These are phyloP conservation scores for Brachirus orientalis DNA, from an alignment of 2,113 vertebrate genomes.

Conservation along the genomic window DNA sequence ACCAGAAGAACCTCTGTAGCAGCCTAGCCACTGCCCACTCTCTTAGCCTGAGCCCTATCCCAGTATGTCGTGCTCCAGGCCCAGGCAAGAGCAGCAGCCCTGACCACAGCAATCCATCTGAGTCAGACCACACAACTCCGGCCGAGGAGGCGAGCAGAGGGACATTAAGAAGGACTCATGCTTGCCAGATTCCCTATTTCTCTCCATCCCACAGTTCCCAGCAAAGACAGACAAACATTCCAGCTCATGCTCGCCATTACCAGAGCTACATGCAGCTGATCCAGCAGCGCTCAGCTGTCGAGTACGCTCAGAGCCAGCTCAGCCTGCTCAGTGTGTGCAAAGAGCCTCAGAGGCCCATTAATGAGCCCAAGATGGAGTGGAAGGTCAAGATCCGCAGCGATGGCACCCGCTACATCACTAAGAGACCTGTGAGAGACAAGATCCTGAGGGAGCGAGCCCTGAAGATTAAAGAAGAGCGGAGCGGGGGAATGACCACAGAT, in stretches of 20 bases:
- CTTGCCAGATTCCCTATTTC: conserved; percentile 85
- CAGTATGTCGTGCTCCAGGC: conserved; percentile 72
- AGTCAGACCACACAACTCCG: conserved; percentile 73
- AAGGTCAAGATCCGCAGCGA: conserved; percentile 97
- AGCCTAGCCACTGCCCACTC: conserved; percentile 67
- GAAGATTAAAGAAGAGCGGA: conserved; percentile 96
- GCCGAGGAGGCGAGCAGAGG: conserved; percentile 75
- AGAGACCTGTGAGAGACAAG: conserved; percentile 93
- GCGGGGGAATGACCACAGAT: conserved; percentile 93
- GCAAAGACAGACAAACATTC: conserved; percentile 87
- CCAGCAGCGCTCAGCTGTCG: conserved; percentile 94
- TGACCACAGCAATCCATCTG: conserved; percentile 78
- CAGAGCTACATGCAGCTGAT: conserved; percentile 98
- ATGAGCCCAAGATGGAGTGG: conserved; percentile 95
- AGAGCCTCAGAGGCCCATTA: conserved; percentile 80
- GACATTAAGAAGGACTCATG: conserved; percentile 67
- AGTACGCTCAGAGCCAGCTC: conserved; percentile 94
- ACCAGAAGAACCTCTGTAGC: conserved; percentile 90
- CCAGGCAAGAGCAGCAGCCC: conserved; percentile 78
- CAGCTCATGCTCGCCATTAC: conserved; percentile 92
- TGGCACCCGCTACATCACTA: conserved; percentile 95
- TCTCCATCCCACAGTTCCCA: conserved; percentile 90
- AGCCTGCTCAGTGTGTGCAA: conserved; percentile 90
- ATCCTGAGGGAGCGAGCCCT: conserved; percentile 94
- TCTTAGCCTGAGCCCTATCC: conserved; percentile 63